A percentile compares a stretch with the other conserved stretches of the same genome.
These are phyloP conservation scores for Parus major DNA, from an alignment of 2,113 vertebrate genomes.

Conservation along the genomic window DNA sequence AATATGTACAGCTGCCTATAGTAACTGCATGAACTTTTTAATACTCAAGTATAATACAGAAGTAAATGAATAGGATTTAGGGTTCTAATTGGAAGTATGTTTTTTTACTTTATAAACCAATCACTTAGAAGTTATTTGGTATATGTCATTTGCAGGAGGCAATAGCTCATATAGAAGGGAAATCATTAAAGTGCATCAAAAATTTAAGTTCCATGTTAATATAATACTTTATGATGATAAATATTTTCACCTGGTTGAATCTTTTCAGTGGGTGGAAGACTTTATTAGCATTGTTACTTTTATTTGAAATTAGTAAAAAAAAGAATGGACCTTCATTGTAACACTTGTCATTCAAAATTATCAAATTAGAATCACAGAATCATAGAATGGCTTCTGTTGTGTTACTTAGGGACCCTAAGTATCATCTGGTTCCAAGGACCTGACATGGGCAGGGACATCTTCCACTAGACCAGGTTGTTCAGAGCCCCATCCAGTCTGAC, in stretches of 20 bases:
- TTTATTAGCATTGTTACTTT: background rate
- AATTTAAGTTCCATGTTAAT: background rate
- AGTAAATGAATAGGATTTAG: background rate
- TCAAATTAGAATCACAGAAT: background rate
- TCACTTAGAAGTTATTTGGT: background rate
- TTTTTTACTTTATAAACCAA: background rate
- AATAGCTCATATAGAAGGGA: background rate
- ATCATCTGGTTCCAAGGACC: background rate
- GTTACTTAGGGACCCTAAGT: background rate
- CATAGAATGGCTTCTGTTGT: rapidly evolving
- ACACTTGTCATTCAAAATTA: background rate
- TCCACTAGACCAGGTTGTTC: background rate
- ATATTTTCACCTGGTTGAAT: background rate
- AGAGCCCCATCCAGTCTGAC: background rate
- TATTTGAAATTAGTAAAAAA: background rate
- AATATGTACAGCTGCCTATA: background rate
- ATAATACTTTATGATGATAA: background rate
- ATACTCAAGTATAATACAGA: background rate
- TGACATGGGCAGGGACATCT: background rate
- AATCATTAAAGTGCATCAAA: background rate
- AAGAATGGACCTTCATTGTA: background rate
- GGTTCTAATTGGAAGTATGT: background rate
- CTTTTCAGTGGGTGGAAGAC: background rate
- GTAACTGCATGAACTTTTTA: background rate
- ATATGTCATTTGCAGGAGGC: background rate